These are phyloP conservation scores for Cyclopterus lumpus DNA, from an alignment of 2,797 vertebrate species.

Conservation along the genomic window DNA sequence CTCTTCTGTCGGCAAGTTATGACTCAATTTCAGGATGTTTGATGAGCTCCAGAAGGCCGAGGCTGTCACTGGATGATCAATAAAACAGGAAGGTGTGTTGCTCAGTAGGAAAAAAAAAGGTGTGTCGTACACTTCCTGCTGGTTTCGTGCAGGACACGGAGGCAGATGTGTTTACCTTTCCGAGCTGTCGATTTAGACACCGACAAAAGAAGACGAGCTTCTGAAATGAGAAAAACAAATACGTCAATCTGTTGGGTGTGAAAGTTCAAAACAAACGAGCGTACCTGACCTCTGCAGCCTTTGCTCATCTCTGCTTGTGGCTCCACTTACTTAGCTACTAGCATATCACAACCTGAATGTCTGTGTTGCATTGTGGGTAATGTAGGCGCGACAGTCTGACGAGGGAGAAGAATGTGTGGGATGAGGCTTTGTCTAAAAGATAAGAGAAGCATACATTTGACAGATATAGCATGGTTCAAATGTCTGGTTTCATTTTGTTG, in stretches of 20 bases:
- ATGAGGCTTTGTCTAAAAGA: no score
- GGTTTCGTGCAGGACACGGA: conserved; percentile 41
- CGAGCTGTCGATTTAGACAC: conserved; percentile 35
- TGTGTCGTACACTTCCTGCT: conserved; percentile 25
- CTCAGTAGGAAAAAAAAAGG: neutral
- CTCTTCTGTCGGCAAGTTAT: neutral
- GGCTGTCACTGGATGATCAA: conserved; percentile 29
- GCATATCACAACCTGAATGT: no score
- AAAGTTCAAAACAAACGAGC: neutral
- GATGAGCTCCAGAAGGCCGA: conserved; percentile 17
- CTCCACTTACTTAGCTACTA: neutral
- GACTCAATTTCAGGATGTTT: conserved; percentile 20
- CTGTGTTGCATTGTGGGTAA: conserved; percentile 6
- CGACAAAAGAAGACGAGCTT: neutral
- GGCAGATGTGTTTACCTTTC: conserved; percentile 72
- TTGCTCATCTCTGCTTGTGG: neutral
- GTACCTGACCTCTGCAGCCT: neutral
- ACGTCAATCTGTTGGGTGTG: neutral
- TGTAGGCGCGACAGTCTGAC: neutral
- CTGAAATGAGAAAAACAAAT: neutral
- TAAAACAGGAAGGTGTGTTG: conserved; percentile 27
- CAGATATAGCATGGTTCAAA: no score
- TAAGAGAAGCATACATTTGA: no score
- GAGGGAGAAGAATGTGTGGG: neutral
- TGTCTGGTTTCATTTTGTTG: no score